These are phyloP conservation scores for Sakesphorus luctuosus DNA, from an alignment of 2,113 vertebrate genomes.

Conservation along the genomic window DNA sequence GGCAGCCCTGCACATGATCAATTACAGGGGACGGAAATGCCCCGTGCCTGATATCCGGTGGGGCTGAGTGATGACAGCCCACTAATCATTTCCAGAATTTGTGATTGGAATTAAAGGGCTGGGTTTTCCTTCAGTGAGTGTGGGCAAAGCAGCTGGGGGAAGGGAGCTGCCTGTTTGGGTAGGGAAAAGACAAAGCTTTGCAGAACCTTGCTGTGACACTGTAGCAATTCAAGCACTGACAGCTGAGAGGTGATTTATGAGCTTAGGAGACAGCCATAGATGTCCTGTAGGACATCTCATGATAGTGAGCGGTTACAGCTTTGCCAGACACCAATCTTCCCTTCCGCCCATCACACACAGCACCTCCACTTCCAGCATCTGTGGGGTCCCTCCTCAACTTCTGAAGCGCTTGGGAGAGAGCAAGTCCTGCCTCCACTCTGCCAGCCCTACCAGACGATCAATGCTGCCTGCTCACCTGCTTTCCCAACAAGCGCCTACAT, in stretches of 20 bases:
- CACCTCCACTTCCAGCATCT: neutral
- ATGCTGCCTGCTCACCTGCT: neutral
- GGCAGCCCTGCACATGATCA: slow-evolving; percentile 21
- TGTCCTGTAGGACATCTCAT: neutral
- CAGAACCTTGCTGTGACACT: neutral
- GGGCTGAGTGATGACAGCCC: slow-evolving; percentile 43
- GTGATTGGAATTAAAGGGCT: slow-evolving; percentile 9
- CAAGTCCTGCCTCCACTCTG: neutral
- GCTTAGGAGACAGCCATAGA: neutral
- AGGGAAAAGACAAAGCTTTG: neutral
- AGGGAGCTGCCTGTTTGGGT: neutral
- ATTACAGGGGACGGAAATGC: slow-evolving; percentile 27
- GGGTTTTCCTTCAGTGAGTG: neutral
- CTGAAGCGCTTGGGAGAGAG: neutral
- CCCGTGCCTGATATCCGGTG: neutral
- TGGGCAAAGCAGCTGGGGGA: neutral
- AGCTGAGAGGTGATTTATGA: neutral
- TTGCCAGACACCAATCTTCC: neutral
- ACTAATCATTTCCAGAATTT: slow-evolving; percentile 56
- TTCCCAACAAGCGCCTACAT: neutral
- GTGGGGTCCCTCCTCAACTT: neutral
- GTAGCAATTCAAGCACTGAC: neutral
- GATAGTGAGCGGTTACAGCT: neutral
- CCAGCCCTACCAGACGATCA: neutral
- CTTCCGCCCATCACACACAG: neutral